Evolutionary conservation across 2,113 vertebrate genomes (phyloP), one percentile per base, ranked within the genome.

Genomic region (Capra hircus): DNA sequence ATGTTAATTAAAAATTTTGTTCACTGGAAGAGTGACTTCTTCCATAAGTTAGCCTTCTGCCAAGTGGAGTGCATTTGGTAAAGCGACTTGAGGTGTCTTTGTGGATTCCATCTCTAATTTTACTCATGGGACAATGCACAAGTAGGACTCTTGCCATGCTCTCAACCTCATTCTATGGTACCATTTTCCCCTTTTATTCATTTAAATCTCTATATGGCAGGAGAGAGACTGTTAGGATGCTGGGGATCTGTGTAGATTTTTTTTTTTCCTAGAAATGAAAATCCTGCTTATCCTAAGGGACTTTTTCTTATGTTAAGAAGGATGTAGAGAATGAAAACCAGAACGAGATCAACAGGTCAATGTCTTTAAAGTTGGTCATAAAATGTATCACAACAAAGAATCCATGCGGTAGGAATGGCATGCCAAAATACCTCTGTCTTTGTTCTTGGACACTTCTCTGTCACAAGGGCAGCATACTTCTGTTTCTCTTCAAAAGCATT

Each of bases 341-440:
- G 98, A 98, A 96, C 2, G 17, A 98, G 97, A 98, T 96, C 98
- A 97, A 94, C 93, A 98, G 97, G 89, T 71, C 97, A 97, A 62
- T 21, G 74, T 97, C 97, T 98, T 98, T 96, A 97, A 96, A 98
- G 93, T 77, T 97, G 95, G 77, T 93, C 97, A 95, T 98, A 98
- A 98, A 93, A 90, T 59, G 90, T 81, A 96, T 95, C 91, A 98
- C 93, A 98, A 71, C 90, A 97, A 96, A 98, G 83, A 88, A 88
- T 93, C 85, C 28, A 59, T 84, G 95, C 48, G 43, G 85, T 88
- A 95, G 93, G 92, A 62, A 98, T 25, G 89, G 91, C 71, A 57
- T 92, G 40, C 81, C 36, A 83, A 91, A 98, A 96, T 96, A 92
- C 92, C 90, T 93, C 95, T 96, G 43, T 97, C 94, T 98, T 98